Evolutionary conservation across 2,113 vertebrate species (phyloP).

Genomic region (Corythaeola cristata): DNA sequence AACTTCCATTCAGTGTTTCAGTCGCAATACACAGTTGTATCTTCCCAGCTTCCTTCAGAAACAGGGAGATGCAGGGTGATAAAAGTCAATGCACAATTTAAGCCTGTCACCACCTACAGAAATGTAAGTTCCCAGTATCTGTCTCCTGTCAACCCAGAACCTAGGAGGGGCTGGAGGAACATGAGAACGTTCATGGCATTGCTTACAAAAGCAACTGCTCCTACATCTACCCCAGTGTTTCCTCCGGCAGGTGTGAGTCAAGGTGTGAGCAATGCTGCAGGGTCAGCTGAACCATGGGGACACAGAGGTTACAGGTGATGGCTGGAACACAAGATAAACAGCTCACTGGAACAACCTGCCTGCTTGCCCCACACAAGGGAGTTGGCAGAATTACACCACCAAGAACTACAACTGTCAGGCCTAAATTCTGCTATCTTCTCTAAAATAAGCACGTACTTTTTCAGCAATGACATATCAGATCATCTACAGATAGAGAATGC

Average conservation of each 20-base stretch:
- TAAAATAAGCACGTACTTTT: not conserved
- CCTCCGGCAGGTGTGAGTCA: not conserved
- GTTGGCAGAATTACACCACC: not conserved
- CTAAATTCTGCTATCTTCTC: not conserved
- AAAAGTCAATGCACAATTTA: not conserved
- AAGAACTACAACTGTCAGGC: not conserved
- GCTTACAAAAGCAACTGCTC: not conserved
- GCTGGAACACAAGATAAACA: accelerated
- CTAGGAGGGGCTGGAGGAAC: not conserved
- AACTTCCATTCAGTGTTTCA: not conserved
- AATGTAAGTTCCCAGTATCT: not conserved
- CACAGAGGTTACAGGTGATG: not conserved
- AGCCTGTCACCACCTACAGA: not conserved
- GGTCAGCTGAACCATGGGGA: not conserved
- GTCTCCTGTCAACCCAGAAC: not conserved
- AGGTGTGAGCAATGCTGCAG: not conserved
- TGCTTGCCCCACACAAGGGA: not conserved
- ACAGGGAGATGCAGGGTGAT: not conserved
- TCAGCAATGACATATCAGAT: not conserved
- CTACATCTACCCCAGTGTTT: accelerated
- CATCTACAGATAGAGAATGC: not conserved
- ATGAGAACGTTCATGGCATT: not conserved
- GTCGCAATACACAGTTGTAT: not conserved
- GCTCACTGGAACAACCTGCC: not conserved
- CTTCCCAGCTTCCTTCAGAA: not conserved